Base-by-base conservation (phyloP, 1,140 invertebrate genomes). In the Whitmania pigra region DNA sequence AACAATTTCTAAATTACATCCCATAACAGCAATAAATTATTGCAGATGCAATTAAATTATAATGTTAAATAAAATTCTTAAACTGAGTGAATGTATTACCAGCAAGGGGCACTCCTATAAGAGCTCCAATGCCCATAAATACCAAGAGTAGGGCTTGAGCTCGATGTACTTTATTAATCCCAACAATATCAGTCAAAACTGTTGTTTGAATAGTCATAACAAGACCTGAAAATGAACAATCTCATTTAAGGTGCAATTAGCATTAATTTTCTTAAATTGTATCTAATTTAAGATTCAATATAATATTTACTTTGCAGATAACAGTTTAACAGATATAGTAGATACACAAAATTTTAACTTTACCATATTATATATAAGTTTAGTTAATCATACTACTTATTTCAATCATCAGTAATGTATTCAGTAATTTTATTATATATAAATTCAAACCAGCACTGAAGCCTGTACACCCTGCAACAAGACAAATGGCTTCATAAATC, bases 141-240 rank as follows among this genome's bases (percentile, higher is more conserved):
- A 70, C 69, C 22, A 53, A 22, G 17, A 70, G 20, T 9, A 70
- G 53, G 20, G 69, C 69, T n/a, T 43, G 36, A 20, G 69, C 69
- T 27, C 69, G 15, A 25, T 36, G 31, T 49, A 70, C 53, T 18
- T 53, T 49, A 20, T 49, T 49, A 20, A 70, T 49, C n/a, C 69
- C 69, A 70, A 70, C 69, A 25, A 53, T 25, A 29, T 70, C 69
- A 22, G 69, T 49, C 69, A 70, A 6, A 9, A 70, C 49, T 25
- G 69, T 70, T 54, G 69, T 70, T 49, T 70, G 69, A 49, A 70
- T 53, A 53, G 69, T 53, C 69, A 70, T 25, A n/a, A 49, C 53
- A 49, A 36, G 49, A 25, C 69, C 69, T 70, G 69, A n/a, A 49
- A 49, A 49, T 49, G 43, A 17, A 49, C 43, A 15, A 49, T 17